Evolutionary conservation across 1,140 invertebrate species (phyloP).

Genomic region (Drosophila leontia): DNA sequence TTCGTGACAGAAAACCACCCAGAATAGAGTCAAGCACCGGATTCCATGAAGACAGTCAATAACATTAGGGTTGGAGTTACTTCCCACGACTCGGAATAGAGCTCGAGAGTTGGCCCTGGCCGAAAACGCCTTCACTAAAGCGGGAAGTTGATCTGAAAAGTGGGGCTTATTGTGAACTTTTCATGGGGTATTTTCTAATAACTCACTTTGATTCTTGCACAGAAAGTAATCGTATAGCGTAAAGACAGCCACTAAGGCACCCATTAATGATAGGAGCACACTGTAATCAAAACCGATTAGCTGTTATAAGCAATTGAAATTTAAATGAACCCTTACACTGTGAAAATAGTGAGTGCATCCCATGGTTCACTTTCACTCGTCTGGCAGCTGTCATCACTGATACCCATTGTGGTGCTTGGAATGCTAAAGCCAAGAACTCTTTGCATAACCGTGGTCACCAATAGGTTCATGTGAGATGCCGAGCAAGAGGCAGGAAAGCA

Average conservation of each 20-base stretch:
- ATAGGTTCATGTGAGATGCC: background rate
- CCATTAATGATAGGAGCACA: slow-evolving; percentile 35
- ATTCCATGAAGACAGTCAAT: slow-evolving; percentile 86
- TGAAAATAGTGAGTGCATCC: slow-evolving; percentile 43
- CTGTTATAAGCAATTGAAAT: too few relatives aligned
- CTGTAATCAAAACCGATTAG: slow-evolving; percentile 1
- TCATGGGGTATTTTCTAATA: background rate
- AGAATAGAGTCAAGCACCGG: slow-evolving; percentile 85
- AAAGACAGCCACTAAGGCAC: background rate
- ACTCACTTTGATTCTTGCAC: slow-evolving; percentile 44
- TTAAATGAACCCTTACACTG: slow-evolving; percentile 27
- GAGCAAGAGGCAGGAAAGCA: slow-evolving; percentile 17
- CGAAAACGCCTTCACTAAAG: slow-evolving; percentile 41
- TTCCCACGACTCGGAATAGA: slow-evolving; percentile 32
- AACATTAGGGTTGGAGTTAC: slow-evolving; percentile 46
- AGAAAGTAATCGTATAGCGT: slow-evolving; percentile 49
- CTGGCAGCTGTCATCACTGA: slow-evolving; percentile 11
- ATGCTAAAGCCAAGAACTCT: background rate
- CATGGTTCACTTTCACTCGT: slow-evolving; percentile 6
- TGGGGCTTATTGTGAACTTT: too few relatives aligned
- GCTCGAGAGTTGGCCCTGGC: slow-evolving; percentile 39
- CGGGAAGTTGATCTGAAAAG: slow-evolving; percentile 27
- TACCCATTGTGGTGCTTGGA: background rate
- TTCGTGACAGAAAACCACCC: slow-evolving; percentile 88
- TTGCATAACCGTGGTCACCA: background rate